A percentile compares a stretch with the other conserved stretches of the same genome.
Evolutionary conservation across 1,140 invertebrate genomes (phyloP).

Genomic region (Calephelis nemesis): DNA sequence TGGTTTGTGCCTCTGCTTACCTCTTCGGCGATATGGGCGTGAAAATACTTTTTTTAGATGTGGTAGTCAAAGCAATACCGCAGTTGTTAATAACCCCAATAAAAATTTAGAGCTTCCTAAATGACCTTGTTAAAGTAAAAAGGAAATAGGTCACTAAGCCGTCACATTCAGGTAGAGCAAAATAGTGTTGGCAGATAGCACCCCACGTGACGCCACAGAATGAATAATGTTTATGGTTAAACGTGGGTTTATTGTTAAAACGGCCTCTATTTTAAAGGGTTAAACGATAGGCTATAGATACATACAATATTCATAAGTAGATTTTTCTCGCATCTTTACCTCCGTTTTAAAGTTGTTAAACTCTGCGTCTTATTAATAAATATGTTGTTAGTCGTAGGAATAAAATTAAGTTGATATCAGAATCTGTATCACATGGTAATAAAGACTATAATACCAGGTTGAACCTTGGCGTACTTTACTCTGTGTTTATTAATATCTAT

Average conservation of each 20-base stretch:
- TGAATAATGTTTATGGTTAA: not conserved
- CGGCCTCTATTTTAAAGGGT: not conserved
- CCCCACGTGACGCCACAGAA: not conserved
- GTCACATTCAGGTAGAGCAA: conserved; percentile 2
- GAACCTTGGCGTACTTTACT: too few species aligned
- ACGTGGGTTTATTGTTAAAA: not conserved
- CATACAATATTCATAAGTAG: not conserved
- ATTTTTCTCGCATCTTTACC: not conserved
- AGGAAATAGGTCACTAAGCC: not conserved
- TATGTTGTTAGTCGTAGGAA: too few species aligned
- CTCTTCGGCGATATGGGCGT: too few species aligned
- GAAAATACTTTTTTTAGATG: too few species aligned
- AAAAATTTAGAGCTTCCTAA: not conserved
- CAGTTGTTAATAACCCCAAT: not conserved
- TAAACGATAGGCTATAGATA: not conserved
- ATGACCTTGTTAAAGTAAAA: conserved; percentile 2
- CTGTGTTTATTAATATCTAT: too few species aligned
- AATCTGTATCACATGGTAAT: too few species aligned
- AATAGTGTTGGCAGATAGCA: not conserved
- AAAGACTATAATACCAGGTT: too few species aligned
- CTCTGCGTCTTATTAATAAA: too few species aligned
- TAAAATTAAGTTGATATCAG: too few species aligned
- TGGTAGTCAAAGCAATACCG: not conserved
- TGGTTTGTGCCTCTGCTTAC: too few species aligned
- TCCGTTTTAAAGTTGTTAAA: too few species aligned